A percentile compares a stretch with the other conserved stretches of the same genome.
These are phyloP conservation scores for Euspilapteryx auroguttella DNA, from an alignment of 2,888 invertebrate species.

Conservation along the genomic window DNA sequence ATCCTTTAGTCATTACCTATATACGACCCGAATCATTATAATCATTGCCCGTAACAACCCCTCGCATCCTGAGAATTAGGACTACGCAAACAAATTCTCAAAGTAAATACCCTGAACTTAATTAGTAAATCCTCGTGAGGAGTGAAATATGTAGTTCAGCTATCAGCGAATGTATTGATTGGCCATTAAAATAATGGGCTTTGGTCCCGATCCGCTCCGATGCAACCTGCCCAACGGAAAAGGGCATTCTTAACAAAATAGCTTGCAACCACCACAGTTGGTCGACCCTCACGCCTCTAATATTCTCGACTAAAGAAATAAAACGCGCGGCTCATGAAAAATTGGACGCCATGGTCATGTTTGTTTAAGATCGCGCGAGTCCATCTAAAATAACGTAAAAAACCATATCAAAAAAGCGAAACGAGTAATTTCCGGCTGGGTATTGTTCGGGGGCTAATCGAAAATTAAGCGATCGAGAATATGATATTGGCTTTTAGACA, in stretches of 20 bases:
- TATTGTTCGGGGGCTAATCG: slow-evolving; percentile 52
- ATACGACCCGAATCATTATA: slow-evolving; percentile 8
- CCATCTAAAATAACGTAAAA: slow-evolving; percentile 36
- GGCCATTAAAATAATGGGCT: slow-evolving; percentile 45
- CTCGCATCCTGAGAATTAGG: slow-evolving; percentile 4
- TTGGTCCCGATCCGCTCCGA: slow-evolving; percentile 33
- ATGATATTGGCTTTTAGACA: slow-evolving; percentile 43
- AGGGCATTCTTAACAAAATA: slow-evolving; percentile 23
- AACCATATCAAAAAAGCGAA: slow-evolving; percentile 45
- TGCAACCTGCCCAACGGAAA: slow-evolving; percentile 15
- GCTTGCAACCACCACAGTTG: slow-evolving; percentile 6
- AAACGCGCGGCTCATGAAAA: slow-evolving; percentile 13
- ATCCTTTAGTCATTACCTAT: slow-evolving; percentile 1
- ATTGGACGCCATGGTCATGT: slow-evolving; percentile 18
- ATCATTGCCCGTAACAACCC: slow-evolving; percentile 11
- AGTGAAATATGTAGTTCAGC: slow-evolving; percentile 39
- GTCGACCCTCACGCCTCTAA: slow-evolving; percentile 8
- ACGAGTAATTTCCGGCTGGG: slow-evolving; percentile 50
- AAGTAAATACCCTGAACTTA: slow-evolving; percentile 38
- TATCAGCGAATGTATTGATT: slow-evolving; percentile 42
- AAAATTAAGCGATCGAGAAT: slow-evolving; percentile 59
- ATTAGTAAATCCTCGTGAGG: slow-evolving; percentile 31
- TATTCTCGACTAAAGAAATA: no score
- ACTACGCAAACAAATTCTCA: slow-evolving; percentile 15
- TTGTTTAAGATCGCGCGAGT: slow-evolving; percentile 27